phyloP scores from a whole-genome alignment of 2,888 invertebrate species.

The Pristionchus exspectatus region DNA sequence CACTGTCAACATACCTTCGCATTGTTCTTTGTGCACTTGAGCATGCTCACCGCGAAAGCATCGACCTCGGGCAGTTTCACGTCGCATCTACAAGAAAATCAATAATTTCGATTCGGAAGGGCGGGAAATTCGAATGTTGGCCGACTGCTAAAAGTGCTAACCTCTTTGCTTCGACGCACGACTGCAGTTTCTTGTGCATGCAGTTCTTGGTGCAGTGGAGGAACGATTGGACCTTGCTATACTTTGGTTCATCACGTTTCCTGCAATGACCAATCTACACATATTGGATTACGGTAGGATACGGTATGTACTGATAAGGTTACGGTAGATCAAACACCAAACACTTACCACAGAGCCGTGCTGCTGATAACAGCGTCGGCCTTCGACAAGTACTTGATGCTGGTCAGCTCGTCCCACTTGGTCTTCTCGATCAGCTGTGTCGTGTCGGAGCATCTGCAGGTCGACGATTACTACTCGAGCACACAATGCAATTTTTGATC shows the following conservation, averaged over 20 bases:
- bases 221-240: constrained; percentile 9
- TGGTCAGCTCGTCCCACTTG: not conserved
- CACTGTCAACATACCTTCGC: not conserved
- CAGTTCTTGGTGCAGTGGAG: constrained; percentile 45
- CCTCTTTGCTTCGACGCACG: constrained; percentile 12
- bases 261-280: not conserved
- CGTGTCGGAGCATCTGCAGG: not conserved
- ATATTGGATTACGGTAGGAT: not conserved
- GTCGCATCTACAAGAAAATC: constrained; percentile 2
- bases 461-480: not conserved
- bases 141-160: not conserved
- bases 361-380: not conserved
- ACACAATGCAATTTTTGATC: too few relatives aligned
- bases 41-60: not conserved
- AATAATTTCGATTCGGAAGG: not conserved
- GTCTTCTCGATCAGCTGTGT: not conserved
- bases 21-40: constrained; percentile 33
- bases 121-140: not conserved
- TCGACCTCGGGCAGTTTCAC: not conserved
- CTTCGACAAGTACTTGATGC: not conserved
- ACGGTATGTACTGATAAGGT: too few relatives aligned
- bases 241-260: not conserved
- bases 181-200: constrained; percentile 7
- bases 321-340: too few relatives aligned
- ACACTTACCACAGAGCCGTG: not conserved